Evolutionary conservation across 1,140 invertebrate species (phyloP).

Genomic region (Drosophila albomicans): DNA sequence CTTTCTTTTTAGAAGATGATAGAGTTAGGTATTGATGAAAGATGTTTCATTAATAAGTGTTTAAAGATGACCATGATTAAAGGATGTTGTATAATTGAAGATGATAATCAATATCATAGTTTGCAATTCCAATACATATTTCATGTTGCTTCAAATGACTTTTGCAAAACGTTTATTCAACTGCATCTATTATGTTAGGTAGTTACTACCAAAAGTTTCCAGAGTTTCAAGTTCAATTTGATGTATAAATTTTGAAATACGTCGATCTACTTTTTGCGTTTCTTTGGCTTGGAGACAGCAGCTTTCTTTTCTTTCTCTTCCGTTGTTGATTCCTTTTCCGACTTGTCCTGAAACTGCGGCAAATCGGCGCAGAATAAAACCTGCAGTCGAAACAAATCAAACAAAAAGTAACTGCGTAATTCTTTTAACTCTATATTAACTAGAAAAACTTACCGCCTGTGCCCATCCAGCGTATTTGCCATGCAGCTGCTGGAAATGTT

Average conservation of each 20-base stretch:
- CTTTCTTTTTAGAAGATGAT: no score
- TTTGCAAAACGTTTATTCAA: no score
- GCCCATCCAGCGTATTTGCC: conserved; percentile 97
- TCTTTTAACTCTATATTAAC: background rate
- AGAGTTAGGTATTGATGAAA: no score
- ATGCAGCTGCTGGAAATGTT: conserved; percentile 92
- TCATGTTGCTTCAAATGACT: no score
- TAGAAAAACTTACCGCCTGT: conserved; percentile 90
- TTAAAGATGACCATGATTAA: no score
- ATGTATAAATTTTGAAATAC: background rate
- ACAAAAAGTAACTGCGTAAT: conserved; percentile 9
- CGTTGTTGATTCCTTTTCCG: background rate
- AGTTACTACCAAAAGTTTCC: no score
- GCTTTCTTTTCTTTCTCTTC: background rate
- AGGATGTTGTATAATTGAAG: no score
- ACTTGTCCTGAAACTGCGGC: conserved; percentile 88
- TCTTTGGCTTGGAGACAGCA: conserved; percentile 23
- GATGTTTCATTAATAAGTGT: no score
- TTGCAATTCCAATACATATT: no score
- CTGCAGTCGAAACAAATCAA: conserved; percentile 85
- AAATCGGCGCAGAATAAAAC: conserved; percentile 92
- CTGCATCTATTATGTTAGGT: no score
- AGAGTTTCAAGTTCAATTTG: background rate
- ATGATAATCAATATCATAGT: no score
- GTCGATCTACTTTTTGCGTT: conserved; percentile 21